Conservation (phyloP, 2,113 vertebrate species). For the Malurus cyaneus region DNA sequence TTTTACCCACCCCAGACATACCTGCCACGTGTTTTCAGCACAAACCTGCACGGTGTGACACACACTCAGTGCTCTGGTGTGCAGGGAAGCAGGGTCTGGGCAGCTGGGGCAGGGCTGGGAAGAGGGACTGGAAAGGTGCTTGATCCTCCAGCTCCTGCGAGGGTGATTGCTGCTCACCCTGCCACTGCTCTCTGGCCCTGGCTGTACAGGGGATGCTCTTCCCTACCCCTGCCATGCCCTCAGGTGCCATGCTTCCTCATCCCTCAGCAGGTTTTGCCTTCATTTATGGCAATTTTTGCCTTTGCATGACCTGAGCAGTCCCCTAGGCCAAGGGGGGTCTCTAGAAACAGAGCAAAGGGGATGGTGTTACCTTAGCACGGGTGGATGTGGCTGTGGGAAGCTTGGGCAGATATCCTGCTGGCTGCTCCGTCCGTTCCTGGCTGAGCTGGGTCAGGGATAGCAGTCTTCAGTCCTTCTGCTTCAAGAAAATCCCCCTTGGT, state of each 20-base stretch:
- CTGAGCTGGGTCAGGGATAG: accelerated
- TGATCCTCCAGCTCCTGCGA: neutral
- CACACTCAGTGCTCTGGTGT: accelerated
- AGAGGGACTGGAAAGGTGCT: neutral
- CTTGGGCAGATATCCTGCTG: neutral
- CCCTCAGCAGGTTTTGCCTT: neutral
- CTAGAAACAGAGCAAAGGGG: neutral
- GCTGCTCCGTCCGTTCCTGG: neutral
- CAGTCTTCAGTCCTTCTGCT: neutral
- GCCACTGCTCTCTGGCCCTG: neutral
- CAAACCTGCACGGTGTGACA: accelerated
- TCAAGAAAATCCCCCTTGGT: neutral
- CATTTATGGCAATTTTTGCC: neutral
- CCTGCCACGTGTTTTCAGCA: neutral
- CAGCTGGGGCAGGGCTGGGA: neutral
- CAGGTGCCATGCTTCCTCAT: neutral
- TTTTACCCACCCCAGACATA: neutral
- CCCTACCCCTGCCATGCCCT: neutral
- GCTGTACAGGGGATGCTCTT: accelerated
- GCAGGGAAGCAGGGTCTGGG: neutral
- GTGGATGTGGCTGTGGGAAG: neutral
- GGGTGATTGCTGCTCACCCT: neutral
- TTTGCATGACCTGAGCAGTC: neutral
- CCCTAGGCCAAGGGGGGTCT: too few relatives aligned
- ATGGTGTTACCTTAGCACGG: neutral